A percentile compares a stretch with the other conserved stretches of the same genome.
Evolutionary conservation across 2,113 vertebrate species (phyloP).

Genomic region (Corvus moneduloides): DNA sequence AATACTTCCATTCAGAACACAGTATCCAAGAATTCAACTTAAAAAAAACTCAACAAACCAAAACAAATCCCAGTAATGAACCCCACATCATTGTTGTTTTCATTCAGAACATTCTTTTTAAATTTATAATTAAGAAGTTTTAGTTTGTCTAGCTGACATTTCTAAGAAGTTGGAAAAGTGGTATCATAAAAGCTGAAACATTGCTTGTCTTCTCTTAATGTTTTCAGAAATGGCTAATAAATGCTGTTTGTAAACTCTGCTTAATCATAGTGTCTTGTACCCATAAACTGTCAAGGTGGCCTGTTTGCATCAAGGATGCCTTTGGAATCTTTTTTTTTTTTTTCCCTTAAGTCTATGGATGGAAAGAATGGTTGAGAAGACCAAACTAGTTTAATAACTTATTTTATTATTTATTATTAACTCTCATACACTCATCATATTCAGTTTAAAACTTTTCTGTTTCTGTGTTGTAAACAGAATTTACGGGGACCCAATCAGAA

Average conservation of each 20-base stretch:
- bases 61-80: neutral
- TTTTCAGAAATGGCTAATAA: neutral
- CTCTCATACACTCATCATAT: accelerated
- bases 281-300: neutral
- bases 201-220: neutral
- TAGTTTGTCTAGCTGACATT: neutral
- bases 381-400: neutral
- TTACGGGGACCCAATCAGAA: neutral
- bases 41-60: neutral
- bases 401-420: neutral
- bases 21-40: neutral
- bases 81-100: neutral
- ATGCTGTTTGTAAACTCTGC: neutral
- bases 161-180: neutral
- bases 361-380: neutral
- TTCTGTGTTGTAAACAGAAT: neutral
- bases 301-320: neutral
- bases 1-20: neutral
- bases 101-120: neutral
- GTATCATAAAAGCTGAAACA: neutral
- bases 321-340: neutral
- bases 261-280: neutral
- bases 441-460: neutral
- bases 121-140: neutral
- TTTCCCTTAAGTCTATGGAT: neutral